phyloP scores from a whole-genome alignment of 2,113 vertebrate genomes.

The Leucoraja erinaceus region DNA sequence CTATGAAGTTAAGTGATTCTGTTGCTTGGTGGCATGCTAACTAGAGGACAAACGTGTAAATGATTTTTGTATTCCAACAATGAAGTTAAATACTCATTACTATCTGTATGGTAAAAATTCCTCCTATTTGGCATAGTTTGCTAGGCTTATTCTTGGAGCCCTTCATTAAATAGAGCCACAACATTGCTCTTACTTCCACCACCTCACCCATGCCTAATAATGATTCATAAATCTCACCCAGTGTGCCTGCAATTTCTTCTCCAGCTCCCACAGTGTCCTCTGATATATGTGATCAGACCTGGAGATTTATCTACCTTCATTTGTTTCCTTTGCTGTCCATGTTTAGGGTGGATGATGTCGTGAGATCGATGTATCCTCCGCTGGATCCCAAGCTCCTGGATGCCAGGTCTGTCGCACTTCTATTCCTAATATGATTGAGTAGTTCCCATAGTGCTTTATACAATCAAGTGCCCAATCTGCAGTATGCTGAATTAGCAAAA shows the following conservation, averaged over 20 bases:
- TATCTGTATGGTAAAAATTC: not conserved
- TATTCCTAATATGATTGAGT: not conserved
- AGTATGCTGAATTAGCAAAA: not conserved
- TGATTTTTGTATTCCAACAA: not conserved
- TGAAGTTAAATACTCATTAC: not conserved
- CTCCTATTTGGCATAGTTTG: not conserved
- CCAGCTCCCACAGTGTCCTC: no score
- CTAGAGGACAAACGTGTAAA: not conserved
- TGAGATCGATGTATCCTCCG: constrained; percentile 89
- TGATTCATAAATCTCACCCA: no score
- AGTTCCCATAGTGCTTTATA: not conserved
- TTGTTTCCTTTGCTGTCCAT: not conserved
- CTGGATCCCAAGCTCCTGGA: constrained; percentile 90
- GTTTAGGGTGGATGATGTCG: constrained; percentile 84
- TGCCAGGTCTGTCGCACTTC: constrained; percentile 63
- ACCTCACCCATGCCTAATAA: no score
- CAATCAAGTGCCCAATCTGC: no score
- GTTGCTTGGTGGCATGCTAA: not conserved
- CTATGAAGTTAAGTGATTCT: not conserved
- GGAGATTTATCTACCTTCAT: no score
- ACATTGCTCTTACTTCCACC: no score
- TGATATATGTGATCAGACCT: no score
- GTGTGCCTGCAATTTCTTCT: no score
- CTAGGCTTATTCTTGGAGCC: not conserved
- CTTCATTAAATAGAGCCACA: no score